A percentile compares a stretch with the other conserved stretches of the same genome.
These are phyloP conservation scores for Paradisaea rubra DNA, from an alignment of 2,113 vertebrate genomes.

Conservation along the genomic window DNA sequence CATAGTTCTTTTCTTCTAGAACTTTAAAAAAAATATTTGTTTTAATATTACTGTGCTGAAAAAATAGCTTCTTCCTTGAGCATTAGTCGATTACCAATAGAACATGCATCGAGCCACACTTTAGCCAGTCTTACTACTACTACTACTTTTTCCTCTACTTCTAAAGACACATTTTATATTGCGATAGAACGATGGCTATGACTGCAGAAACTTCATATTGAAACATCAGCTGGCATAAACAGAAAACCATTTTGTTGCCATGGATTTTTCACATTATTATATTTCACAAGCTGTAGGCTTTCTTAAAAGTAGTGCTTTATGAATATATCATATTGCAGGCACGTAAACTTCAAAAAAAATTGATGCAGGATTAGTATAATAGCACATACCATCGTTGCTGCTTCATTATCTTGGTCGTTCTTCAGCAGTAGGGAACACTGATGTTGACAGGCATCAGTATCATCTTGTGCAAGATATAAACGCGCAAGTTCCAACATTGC, in stretches of 20 bases:
- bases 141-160: background rate
- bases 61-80: background rate
- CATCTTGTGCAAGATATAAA: constrained; percentile 86
- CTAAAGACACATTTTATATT: background rate
- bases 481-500: constrained; percentile 92
- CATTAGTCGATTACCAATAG: background rate
- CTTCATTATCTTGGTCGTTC: constrained; percentile 87
- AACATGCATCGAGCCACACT: background rate
- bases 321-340: background rate
- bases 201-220: background rate
- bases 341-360: background rate
- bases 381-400: constrained; percentile 78
- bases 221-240: background rate
- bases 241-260: background rate
- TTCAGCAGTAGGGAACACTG: constrained; percentile 88
- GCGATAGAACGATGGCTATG: background rate
- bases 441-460: constrained; percentile 84
- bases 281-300: background rate
- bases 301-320: background rate
- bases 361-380: background rate
- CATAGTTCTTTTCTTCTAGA: background rate
- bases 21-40: background rate
- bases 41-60: background rate
- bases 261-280: background rate
- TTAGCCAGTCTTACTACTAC: background rate